Evolutionary conservation across 2,888 invertebrate species (phyloP), one percentile per base, ranked within the genome.

Genomic region (Ganaspis brasiliensis): DNA sequence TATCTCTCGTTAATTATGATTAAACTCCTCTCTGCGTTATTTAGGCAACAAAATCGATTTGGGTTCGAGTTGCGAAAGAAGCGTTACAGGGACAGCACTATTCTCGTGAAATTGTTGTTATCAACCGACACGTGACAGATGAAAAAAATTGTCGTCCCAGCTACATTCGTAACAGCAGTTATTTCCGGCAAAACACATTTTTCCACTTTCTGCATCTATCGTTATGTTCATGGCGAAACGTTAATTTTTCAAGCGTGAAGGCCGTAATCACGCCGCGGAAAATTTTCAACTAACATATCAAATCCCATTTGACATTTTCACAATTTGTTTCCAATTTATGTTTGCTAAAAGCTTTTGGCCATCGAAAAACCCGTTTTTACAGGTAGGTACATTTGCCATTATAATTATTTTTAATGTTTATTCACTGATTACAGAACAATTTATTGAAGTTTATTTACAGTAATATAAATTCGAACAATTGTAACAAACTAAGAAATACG

Each of bases 1-100:
- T 67, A 67, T 45, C 67, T 45, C 67, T 45, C 45, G 67, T 67
- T 67, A 67, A 67, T 67, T 67, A 67, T 67, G 45, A 67, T 67
- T 67, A 67, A 67, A 67, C 67, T 24, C 45, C 67, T 67, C 26
- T 45, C 45, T 40, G 21, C 21, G 45, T 67, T n/a, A 26, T n/a
- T 63, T 21, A 14, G 14, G 40, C 37, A 37, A 40, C 63, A 67
- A 67, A 67, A 67, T 67, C 67, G 45, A 67, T 67, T 67, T 8
- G 45, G 45, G 26, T 6, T 14, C 24, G 9, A 45, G n/a, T 45
- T 45, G 24, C 21, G 37, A 45, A 63, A 45, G 45, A 45, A 67
- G n/a, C 21, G 16, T 45, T 45, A 21, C 37, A 45, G 21, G n/a
- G 9, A 24, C 67, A 67, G 45, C 24, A 59, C 3, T 31, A 31